Base-by-base conservation (phyloP, 2,888 invertebrate species). In the Carcina quercana region DNA sequence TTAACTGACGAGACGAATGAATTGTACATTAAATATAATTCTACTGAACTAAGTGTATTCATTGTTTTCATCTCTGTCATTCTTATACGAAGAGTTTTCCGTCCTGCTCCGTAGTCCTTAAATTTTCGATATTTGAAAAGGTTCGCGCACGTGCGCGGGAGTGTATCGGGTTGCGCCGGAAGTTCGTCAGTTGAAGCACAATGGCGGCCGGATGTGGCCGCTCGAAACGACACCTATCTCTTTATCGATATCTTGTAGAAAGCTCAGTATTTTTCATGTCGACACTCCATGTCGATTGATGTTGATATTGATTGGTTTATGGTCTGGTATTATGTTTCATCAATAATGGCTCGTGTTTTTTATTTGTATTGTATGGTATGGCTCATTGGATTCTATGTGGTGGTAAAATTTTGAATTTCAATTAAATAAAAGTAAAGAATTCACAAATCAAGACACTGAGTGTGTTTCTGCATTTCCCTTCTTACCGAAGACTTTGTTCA, bases 141-240 rank as follows among this genome's bases (percentile, higher is more conserved):
- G 71, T 68, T 59, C n/a, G 70, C 82, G 83, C 83, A 82, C 83
- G 83, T 83, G 83, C 82, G 83, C 83, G 70, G 70, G 82, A 82
- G 83, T 79, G 72, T 79, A 80, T 83, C 82, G 80, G 70, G 82
- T 83, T 83, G 74, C 78, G 62, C 79, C 83, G 83, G 83, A 83
- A 83, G 73, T 57, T 59, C 53, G 58, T 60, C 63, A 59, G 71
- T 66, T 63, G 70, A 69, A 68, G 69, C 66, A 83, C 79, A 83
- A 83, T 82, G 71, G 70, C 53, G 51, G 61, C 78, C 79, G 83
- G 83, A 83, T 76, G 82, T 82, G 82, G 82, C 78, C 69, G 72
- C 82, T 83, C 63, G 63, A 74, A 74, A 62, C 68, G 74, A 78
- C 80, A 82, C 83, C 73, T 83, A 83, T 83, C 80, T 74, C 78